Evolutionary conservation across 2,888 invertebrate genomes (phyloP), one percentile per base, ranked within the genome.

Genomic region (Platynereis dumerilii): DNA sequence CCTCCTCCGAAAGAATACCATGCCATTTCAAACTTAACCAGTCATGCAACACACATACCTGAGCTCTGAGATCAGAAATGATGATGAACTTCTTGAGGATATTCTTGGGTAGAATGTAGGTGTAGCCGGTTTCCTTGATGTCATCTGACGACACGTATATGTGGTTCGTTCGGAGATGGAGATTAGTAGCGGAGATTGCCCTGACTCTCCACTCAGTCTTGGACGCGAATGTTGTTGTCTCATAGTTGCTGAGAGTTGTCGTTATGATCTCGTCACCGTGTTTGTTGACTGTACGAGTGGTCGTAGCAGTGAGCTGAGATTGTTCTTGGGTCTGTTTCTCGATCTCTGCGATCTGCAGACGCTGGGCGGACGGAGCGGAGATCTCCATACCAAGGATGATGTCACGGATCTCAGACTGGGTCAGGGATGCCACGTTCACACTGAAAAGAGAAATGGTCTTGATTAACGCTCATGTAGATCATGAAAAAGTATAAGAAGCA

Each of bases 381-480:
- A 99, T 99, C 87, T 99, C 99, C 99, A 99, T 99, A 78, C 98
- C 98, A 68, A 99, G 89, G 78, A 99, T 97, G 73, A 99, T 99
- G 85, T 99, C 99, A 64, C 99, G 91, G 82, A 99, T 98, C 87
- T 99, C 99, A 0, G 97, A 98, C 82, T 99, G 99, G 0, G 99
- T 99, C 48, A 99, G 87, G 0, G 98, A 99, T 0, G 97, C 98
- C 0, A 99, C 98, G 83, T 99, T 99, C 0, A 99, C 99, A 80
- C 90, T 91, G 83, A 34, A 77, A 74, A 53, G 44, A 27, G 26
- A 3, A 48, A 58, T n/a, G n/a, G n/a, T 12, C 7, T 15, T 10
- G n/a, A n/a, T n/a, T n/a, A n/a, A n/a, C n/a, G n/a, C n/a, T n/a
- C n/a, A n/a, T n/a, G n/a, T n/a, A n/a, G n/a, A n/a, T n/a, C n/a